Conservation (phyloP, 1,140 invertebrate genomes). For the Panagrolaimus sp. region DNA sequence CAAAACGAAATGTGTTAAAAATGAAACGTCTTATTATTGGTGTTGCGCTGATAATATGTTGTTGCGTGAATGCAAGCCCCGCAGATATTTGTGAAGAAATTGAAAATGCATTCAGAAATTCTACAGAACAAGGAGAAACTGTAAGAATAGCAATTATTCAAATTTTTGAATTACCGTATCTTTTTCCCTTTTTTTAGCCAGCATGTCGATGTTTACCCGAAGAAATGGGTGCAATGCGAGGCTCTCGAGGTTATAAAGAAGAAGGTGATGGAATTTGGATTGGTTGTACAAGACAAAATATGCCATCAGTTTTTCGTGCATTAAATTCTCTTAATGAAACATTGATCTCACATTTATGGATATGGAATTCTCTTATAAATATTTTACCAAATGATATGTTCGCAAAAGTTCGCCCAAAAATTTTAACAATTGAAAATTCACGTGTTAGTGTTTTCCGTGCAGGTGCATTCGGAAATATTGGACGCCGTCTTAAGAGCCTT, state of each 20-base stretch:
- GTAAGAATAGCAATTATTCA: background rate
- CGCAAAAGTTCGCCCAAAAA: constrained; percentile 25
- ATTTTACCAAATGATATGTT: constrained; percentile 20
- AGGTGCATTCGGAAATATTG: constrained; percentile 33
- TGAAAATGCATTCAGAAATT: background rate
- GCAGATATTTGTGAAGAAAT: constrained; percentile 10
- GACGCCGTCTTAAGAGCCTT: constrained; percentile 22
- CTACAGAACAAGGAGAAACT: background rate
- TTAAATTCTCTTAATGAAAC: constrained; percentile 17
- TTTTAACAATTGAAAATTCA: constrained; percentile 39
- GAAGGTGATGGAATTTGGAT: constrained; percentile 29
- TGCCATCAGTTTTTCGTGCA: constrained; percentile 35
- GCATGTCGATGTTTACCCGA: constrained; percentile 23
- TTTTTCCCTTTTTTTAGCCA: constrained; percentile 8
- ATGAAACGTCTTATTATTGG: background rate
- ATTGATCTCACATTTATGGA: constrained; percentile 15
- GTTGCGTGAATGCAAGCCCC: background rate
- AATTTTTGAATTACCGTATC: background rate
- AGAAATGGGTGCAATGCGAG: constrained; percentile 5
- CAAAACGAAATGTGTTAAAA: constrained; percentile 11
- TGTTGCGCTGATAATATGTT: background rate
- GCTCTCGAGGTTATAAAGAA: constrained; percentile 3
- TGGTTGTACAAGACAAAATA: constrained; percentile 45
- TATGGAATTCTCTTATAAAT: constrained; percentile 15
- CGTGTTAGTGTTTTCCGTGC: constrained; percentile 38